Evolutionary conservation across 2,113 vertebrate species (phyloP).

Genomic region (Dromaius novaehollandiae): DNA sequence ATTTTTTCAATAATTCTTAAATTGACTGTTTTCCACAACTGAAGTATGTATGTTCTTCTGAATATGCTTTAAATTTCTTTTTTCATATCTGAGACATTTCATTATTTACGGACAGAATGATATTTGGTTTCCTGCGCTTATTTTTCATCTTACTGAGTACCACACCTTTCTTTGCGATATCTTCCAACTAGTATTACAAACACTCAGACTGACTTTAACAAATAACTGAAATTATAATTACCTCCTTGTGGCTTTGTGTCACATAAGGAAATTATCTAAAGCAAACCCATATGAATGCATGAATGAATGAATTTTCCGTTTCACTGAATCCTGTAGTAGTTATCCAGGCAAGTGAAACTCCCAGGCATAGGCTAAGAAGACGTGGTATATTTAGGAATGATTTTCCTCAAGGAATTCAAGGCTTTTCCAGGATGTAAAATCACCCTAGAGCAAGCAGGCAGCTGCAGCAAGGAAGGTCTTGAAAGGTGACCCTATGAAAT

Average conservation of each 20-base stretch:
- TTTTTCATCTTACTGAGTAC: background rate
- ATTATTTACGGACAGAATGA: background rate
- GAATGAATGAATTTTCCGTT: background rate
- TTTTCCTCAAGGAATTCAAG: background rate
- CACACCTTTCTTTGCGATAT: background rate
- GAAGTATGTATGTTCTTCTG: background rate
- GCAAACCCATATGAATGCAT: fast-evolving
- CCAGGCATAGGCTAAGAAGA: fast-evolving
- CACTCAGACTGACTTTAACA: background rate
- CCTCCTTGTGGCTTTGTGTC: background rate
- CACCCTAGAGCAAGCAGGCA: background rate
- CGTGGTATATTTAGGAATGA: background rate
- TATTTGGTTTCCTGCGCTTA: background rate
- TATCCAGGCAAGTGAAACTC: fast-evolving
- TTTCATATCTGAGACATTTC: background rate
- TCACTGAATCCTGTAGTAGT: background rate
- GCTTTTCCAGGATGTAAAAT: background rate
- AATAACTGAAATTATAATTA: background rate
- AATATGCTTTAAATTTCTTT: background rate
- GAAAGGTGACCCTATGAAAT: too few relatives aligned
- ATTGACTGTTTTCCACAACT: fast-evolving
- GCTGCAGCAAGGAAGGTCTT: too few relatives aligned
- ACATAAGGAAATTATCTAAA: background rate
- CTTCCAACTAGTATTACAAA: background rate
- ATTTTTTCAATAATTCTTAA: background rate